Evolutionary conservation across 1,140 invertebrate species (phyloP), one percentile per base, ranked within the genome.

Genomic region (Antheraea pernyi): DNA sequence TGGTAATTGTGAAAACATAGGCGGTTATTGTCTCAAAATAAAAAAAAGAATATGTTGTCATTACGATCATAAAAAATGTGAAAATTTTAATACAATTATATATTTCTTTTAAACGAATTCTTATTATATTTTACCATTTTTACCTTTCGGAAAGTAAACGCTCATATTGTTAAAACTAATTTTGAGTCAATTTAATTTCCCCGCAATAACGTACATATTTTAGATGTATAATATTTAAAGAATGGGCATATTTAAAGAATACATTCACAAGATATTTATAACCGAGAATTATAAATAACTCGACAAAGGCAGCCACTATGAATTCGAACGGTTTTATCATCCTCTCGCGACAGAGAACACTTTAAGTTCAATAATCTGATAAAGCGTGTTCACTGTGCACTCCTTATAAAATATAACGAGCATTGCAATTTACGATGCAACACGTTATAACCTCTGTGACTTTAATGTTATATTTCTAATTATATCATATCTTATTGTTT

Each of bases 281-380:
- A 53, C 5, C 46, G 46, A 16, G 46, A 16, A 53, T 30, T 53
- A 53, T 53, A 53, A 53, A 53, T 53, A 53, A 53, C 46, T 53
- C 39, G 8, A 53, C 46, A 53, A 53, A 53, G 46, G 46, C 46
- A 53, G 13, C 46, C 11, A 53, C 46, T 53, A 53, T 53, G 46
- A 53, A 16, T 53, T 53, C 46, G 46, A 53, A 53, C 46, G 4
- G 46, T 53, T 30, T 36, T 61, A 61, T 61, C 60, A 61, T 61
- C 10, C 19, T 61, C 60, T 61, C 22, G 60, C 30, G 60, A 30
- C 60, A 61, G 46, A 30, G 60, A 61, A 61, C 30, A 36, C 60
- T 36, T 22, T 36, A 71, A 76, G 79, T 85, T 86, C 83, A 85
- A 84, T 84, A 85, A 81, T 85, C 80, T 82, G 78, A 82, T 88